Evolutionary conservation across 1,140 invertebrate genomes (phyloP), one percentile per base, ranked within the genome.

Genomic region (Zaprionus lachaisei): DNA sequence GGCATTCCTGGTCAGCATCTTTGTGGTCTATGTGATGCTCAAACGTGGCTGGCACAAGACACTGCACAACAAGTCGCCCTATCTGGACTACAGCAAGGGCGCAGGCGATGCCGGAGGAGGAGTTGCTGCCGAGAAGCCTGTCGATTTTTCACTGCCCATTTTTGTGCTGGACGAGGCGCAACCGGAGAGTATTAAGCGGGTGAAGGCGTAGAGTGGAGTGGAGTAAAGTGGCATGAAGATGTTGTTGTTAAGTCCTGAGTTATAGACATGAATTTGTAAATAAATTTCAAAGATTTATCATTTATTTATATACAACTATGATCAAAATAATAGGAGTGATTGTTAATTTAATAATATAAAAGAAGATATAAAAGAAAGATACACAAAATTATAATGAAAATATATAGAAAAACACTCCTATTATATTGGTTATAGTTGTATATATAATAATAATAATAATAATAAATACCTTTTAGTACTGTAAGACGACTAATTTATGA

Each of bases 1-100:
- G 5, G 92, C 92, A 12, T 92, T 93, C 38, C 74, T 93, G 38
- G 89, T 93, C 71, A 93, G 92, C 68, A 79, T 93, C 7, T 92
- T 92, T 57, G 83, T 93, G 1, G 91, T 93, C 20, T 93, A 92
- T 44, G 79, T 93, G 3, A 93, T 93, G 92, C 66, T 93, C 2
- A 93, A 93, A 20, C 72, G 91, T 1, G 87, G 87, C 41, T 74
- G 80, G 65, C 76, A 78, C 54, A 92, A 92, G 26, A 41, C 63
- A 5, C 58, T 69, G 0, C 70, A 75, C 55, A 72, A 78, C 12
- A 81, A 75, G 57, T 22, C 22, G 5, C 11, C 47, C 11, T 51
- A 51, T 24, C 47, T 51, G 20, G 76, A 83, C 7, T 79, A 79
- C 34, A 63, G 47, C 17, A 81, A 70, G 7, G 61, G 70, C 0